Conservation (phyloP, 2,888 invertebrate genomes). For the Anagyrus pseudococci region DNA sequence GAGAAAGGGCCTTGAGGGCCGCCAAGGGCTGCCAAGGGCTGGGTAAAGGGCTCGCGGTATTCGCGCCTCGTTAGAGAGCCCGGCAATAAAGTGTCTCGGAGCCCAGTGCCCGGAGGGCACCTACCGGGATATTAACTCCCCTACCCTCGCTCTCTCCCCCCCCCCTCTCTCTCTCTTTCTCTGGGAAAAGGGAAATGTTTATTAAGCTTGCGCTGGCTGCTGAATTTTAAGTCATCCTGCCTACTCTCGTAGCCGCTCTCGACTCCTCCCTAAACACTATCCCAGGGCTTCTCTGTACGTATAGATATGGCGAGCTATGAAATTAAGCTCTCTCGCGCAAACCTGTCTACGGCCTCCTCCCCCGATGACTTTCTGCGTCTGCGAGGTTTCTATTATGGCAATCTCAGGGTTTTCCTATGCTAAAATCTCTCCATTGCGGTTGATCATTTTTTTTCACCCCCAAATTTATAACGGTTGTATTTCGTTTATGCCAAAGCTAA, state of each 20-base stretch:
- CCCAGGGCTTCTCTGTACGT: background rate
- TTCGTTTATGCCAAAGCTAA: too few relatives aligned
- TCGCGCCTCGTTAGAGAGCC: too few relatives aligned
- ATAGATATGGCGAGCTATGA: background rate
- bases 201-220: constrained; percentile 22
- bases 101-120: background rate
- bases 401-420: too few relatives aligned
- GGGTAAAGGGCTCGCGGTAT: too few relatives aligned
- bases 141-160: too few relatives aligned
- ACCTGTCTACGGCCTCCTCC: background rate
- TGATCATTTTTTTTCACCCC: too few relatives aligned
- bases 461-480: too few relatives aligned
- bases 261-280: background rate
- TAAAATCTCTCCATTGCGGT: too few relatives aligned
- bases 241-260: background rate
- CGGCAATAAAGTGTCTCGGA: constrained; percentile 26
- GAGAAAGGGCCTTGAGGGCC: too few relatives aligned
- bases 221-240: constrained; percentile 32
- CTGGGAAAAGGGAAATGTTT: constrained; percentile 15
- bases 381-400: too few relatives aligned
- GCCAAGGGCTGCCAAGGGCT: too few relatives aligned
- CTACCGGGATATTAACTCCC: constrained; percentile 2
- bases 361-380: background rate
- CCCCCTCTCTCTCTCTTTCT: too few relatives aligned
- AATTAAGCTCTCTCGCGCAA: background rate